Evolutionary conservation across 1,140 invertebrate genomes (phyloP).

Genomic region (Drosophila sulfurigaster): DNA sequence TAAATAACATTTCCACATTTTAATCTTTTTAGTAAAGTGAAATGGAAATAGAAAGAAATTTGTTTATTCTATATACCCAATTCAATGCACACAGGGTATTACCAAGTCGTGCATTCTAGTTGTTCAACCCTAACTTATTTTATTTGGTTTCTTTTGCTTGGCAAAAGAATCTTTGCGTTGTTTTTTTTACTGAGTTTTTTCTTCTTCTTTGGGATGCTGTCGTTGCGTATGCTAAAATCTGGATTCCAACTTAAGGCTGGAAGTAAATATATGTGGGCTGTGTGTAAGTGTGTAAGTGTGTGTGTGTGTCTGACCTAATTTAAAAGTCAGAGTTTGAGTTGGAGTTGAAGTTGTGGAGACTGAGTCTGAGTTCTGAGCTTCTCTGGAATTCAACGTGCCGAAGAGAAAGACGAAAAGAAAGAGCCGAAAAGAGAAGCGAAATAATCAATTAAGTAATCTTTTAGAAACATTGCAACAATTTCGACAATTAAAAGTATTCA

Average conservation of each 20-base stretch:
- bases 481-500: neutral
- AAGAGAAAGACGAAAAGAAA: conserved; percentile 1
- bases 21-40: no score
- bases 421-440: neutral
- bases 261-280: neutral
- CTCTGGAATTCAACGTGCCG: conserved; percentile 1
- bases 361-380: neutral
- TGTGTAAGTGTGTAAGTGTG: conserved; percentile 12
- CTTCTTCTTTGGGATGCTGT: conserved; percentile 26
- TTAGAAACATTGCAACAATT: conserved; percentile 10
- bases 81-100: conserved; percentile 11
- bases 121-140: neutral
- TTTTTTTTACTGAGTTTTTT: conserved; percentile 6
- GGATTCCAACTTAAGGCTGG: conserved; percentile 14
- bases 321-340: neutral
- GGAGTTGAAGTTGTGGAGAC: no score
- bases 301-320: conserved; percentile 43
- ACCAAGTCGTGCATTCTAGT: neutral
- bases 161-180: conserved; percentile 18
- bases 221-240: conserved; percentile 45
- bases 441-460: conserved; percentile 26
- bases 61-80: no score
- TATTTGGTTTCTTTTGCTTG: neutral
- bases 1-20: no score
- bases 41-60: no score